A percentile compares a stretch with the other conserved stretches of the same genome.
Evolutionary conservation across 2,888 invertebrate genomes (phyloP).

Genomic region (Drosophila mercatorum): DNA sequence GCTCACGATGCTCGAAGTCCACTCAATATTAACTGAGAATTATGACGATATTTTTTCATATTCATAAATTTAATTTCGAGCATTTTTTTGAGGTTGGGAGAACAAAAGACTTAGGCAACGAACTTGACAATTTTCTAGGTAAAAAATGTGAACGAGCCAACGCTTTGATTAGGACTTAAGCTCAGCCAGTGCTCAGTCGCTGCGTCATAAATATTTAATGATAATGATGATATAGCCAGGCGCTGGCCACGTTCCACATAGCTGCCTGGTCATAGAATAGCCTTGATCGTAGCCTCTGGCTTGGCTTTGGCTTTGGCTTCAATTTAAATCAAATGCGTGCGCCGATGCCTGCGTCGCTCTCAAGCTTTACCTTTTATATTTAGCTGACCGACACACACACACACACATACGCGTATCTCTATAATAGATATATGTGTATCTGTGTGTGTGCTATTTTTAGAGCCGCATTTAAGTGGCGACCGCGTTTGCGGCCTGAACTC

Average conservation of each 20-base stretch:
- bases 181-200: conserved; percentile 51
- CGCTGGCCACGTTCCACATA: conserved; percentile 55
- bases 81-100: not conserved
- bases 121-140: conserved; percentile 72
- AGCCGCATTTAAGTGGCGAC: conserved; percentile 74
- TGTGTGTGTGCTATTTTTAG: conserved; percentile 69
- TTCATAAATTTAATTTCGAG: not conserved
- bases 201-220: conserved; percentile 78
- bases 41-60: not conserved
- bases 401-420: conserved; percentile 4
- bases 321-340: conserved; percentile 79
- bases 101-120: conserved; percentile 68
- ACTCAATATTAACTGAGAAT: conserved; percentile 1
- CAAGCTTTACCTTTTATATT: conserved; percentile 64
- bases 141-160: conserved; percentile 44
- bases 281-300: conserved; percentile 69
- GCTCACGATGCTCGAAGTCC: not conserved
- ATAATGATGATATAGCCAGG: conserved; percentile 65
- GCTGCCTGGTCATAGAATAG: conserved; percentile 45
- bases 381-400: conserved; percentile 68
- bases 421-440: conserved; percentile 15
- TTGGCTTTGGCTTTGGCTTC: conserved; percentile 60
- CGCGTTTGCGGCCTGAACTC: conserved; percentile 74
- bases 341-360: conserved; percentile 62
- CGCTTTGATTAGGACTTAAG: conserved; percentile 61